Base-by-base conservation (phyloP, 2,797 vertebrate genomes). In the Heterohyrax brucei region DNA sequence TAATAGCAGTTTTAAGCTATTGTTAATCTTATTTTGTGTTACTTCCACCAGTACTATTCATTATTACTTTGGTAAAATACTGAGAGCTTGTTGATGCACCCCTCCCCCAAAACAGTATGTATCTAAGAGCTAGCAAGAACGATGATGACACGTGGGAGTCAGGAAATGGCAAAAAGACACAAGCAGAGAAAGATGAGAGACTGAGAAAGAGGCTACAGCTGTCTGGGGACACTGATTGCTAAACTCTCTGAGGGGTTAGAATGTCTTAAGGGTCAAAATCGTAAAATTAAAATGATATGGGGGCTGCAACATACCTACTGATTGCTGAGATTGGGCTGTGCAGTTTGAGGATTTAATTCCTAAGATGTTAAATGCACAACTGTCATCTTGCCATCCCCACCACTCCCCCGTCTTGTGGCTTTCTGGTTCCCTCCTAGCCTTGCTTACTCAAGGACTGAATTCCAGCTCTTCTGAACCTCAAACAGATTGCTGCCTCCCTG, bases 61-160 rank as follows among this genome's bases (percentile, higher is more conserved):
- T 89, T 72, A 92, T 86, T 75, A 28, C 66, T 89, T 86, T 44
- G 59, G 89, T 75, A 89, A 96, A 94, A 91, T 72, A 28, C 70
- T 73, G 86, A 93, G 39, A 87, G 48, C 83, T 93, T 77, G 70
- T 9, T 81, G 95, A 87, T 13, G 50, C 56, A 24, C 50, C 39
- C 39, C 39, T 39, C 39, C 39, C 39, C 39, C 39, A 39, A 39
- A 39, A 39, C 39, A 39, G 39, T 70, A 82, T 28, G 48, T 81
- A 70, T 77, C 84, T 85, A 81, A 93, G 53, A 87, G 66, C 87
- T 50, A 82, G 61, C 85, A 61, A 87, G 62, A 50, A 68, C 81
- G 72, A 93, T 7, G 30, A 61, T 7, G 30, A 61, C 50, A 48
- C 39, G 82, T 93, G 91, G 94, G 93, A 93, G 94, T 84, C 18